Base-by-base conservation (phyloP, 2,797 vertebrate genomes). In the Paratrypauchen microcephalus region DNA sequence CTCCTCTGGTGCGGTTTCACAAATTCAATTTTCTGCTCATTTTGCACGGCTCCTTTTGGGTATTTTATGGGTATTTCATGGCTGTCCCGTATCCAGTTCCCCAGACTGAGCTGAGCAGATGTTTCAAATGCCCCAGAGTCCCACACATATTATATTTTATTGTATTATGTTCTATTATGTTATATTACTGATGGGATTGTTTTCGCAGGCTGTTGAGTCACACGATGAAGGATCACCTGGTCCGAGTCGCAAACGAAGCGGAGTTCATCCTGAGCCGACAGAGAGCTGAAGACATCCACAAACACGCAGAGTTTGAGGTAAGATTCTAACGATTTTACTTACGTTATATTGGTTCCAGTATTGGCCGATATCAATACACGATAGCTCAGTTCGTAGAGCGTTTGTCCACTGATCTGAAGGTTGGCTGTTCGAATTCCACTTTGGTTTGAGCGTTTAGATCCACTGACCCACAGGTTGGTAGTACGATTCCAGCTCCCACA, bases 161-260 rank as follows among this genome's bases (percentile, higher is more conserved):
- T 36, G 7, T 32, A 36, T 36, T 36, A 15, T 24, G 50, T 7
- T 19, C 73, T 59, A 21, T 3, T 2, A 19, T 18, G 26, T 26
- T 26, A 28, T 7, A 19, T 5, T 7, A 2, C 5, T 8, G 4
- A 39, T 50, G 13, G 16, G 21, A 80, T 58, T 50, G 15, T 24
- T 50, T 65, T 30, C 8, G 8, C 79, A 99, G 98, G 81, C 91
- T 99, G 85, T 91, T 99, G 79, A 98, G 98, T 87, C 98, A 99
- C 89, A 98, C 96, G 68, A 99, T 99, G 98, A 99, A 99, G 91
- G 98, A 99, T 87, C 98, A 99, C 88, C 93, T 99, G 83, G 98
- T 99, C 58, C 95, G 97, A 72, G 98, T 99, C 65, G 97, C 97
- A 64, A 99, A 99, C 69, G 98, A 99, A 92, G 98, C 98, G 1